Base-by-base conservation (phyloP, 1,140 invertebrate species). In the Chionoecetes opilio region DNA sequence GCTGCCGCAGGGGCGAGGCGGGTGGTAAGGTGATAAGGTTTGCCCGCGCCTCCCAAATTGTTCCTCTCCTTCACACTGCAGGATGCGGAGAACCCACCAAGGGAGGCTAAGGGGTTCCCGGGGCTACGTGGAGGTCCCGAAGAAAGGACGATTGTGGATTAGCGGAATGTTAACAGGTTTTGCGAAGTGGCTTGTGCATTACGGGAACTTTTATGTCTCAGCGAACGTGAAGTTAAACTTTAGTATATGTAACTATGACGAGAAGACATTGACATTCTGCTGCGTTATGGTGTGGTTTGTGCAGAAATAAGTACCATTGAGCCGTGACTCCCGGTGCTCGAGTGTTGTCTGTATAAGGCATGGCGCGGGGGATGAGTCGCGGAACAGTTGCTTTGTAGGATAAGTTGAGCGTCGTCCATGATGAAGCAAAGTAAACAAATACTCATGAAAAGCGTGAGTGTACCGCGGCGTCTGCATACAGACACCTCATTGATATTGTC, bases 391-490 rank as follows among this genome's bases (percentile, higher is more conserved):
- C 21, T 75, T 75, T 75, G 63, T 26, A 26, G 21, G 21, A n/a
- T 75, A n/a, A 75, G 63, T 75, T 75, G 63, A n/a, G n/a, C 63
- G n/a, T 75, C 63, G 63, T 26, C 26, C 63, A 75, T 75, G n/a
- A 75, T 75, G 26, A 6, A 75, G 3, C 63, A 21, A 2, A 75
- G 63, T 17, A 75, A 75, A 17, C 63, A 2, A 26, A n/a, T 75
- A n/a, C 63, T 75, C 63, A 75, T 75, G n/a, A 75, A 75, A n/a
- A 75, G 63, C n/a, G 63, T 75, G 26, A 17, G 63, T n/a, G 63
- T 75, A 26, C 63, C 21, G n/a, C n/a, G 63, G 63, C 63, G 63
- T 75, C 63, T 75, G 63, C 63, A 75, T 75, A 75, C 26, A 75
- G n/a, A 75, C n/a, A 75, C 63, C 26, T 75, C 21, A 75, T 75